phyloP scores from a whole-genome alignment of 2,113 vertebrate species.

The Macquaria australasica region DNA sequence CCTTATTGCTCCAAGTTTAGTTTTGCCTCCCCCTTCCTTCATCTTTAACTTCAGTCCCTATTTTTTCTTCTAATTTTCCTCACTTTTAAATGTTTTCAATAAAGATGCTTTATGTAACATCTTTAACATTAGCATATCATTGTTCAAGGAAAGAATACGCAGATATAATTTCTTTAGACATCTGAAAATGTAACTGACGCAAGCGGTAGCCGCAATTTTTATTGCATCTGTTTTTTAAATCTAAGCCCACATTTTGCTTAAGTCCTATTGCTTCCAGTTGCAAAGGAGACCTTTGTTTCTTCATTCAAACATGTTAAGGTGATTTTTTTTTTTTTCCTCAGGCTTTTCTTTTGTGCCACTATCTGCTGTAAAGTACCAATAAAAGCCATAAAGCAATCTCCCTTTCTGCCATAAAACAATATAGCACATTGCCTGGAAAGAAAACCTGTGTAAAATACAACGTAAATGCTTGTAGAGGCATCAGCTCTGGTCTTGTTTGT shows the following conservation, averaged over 20 bases:
- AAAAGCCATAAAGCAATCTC: neutral
- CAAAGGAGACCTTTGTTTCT: neutral
- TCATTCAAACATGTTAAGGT: neutral
- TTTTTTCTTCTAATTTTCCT: neutral
- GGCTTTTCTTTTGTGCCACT: constrained; percentile 2
- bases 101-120: neutral
- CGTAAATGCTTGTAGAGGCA: neutral
- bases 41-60: neutral
- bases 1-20: neutral
- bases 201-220: too few species aligned
- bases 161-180: neutral
- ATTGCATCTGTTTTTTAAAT: neutral
- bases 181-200: neutral
- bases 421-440: neutral
- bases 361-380: neutral
- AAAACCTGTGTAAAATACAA: neutral
- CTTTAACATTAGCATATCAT: neutral
- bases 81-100: neutral
- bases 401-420: neutral
- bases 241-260: neutral
- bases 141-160: neutral
- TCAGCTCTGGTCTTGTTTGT: neutral
- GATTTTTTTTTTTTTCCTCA: neutral
- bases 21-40: neutral
- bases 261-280: neutral